phyloP scores from a whole-genome alignment of 2,888 invertebrate species.

The Lasioglossum pauxillum region DNA sequence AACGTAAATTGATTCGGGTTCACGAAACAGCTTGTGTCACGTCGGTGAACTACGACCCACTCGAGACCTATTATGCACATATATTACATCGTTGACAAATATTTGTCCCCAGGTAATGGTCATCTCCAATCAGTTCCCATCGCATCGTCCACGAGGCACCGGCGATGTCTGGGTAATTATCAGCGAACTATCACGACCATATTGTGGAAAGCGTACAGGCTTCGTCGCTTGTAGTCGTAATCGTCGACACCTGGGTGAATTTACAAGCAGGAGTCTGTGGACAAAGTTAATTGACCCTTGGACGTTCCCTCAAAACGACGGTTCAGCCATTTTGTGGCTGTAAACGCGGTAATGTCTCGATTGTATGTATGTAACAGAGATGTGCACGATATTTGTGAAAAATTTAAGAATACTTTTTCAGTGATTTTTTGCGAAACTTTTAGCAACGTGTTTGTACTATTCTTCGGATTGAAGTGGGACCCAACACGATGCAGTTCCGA shows the following conservation, averaged over 20 bases:
- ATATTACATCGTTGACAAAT: constrained; percentile 23
- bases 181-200: not conserved
- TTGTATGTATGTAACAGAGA: too few relatives aligned
- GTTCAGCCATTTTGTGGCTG: too few relatives aligned
- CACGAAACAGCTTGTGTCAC: constrained; percentile 20
- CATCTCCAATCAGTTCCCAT: not conserved
- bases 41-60: not conserved
- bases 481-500: too few relatives aligned
- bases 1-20: constrained; percentile 30
- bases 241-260: not conserved
- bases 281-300: not conserved
- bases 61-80: constrained; percentile 6
- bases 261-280: not conserved
- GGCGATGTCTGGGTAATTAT: not conserved
- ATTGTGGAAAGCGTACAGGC: not conserved
- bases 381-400: too few relatives aligned
- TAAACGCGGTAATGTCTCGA: too few relatives aligned
- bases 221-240: not conserved
- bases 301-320: too few relatives aligned
- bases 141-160: not conserved
- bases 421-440: not conserved
- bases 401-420: not conserved
- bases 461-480: too few relatives aligned
- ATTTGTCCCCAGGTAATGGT: not conserved
- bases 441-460: not conserved